Conservation (phyloP, 2,797 vertebrate species). For the Parauchenoglanis punctatus region DNA sequence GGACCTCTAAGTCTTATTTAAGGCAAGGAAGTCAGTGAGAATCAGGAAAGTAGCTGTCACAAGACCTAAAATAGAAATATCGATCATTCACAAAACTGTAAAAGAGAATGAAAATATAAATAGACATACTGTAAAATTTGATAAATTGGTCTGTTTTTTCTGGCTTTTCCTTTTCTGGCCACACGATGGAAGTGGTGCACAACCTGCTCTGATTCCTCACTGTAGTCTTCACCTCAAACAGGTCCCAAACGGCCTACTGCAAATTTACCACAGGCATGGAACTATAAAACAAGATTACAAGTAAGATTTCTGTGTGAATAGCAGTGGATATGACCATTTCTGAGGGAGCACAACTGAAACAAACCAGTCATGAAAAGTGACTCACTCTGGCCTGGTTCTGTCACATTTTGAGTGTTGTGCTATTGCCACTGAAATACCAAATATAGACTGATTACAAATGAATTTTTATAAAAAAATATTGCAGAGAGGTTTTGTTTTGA, state of each 20-base stretch:
- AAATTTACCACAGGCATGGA: background rate
- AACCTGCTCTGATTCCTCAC: background rate
- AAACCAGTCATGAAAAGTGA: background rate
- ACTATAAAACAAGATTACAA: background rate
- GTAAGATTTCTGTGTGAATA: background rate
- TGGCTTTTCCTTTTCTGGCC: background rate
- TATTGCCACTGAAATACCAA: background rate
- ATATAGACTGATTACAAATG: background rate
- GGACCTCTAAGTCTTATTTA: background rate
- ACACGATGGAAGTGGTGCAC: conserved; percentile 26
- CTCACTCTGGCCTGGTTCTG: no score
- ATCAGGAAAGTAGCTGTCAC: background rate
- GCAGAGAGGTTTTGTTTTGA: no score
- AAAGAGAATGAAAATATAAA: background rate
- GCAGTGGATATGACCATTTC: background rate
- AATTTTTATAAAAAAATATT: no score
- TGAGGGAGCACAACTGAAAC: background rate
- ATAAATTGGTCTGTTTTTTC: background rate
- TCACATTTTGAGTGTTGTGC: no score
- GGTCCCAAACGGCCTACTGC: background rate
- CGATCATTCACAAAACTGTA: background rate
- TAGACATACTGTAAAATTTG: background rate
- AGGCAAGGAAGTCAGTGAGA: background rate
- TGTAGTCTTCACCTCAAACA: background rate
- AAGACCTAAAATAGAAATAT: background rate